These are phyloP conservation scores for Mugil cephalus DNA, from an alignment of 2,113 vertebrate species.

Conservation along the genomic window DNA sequence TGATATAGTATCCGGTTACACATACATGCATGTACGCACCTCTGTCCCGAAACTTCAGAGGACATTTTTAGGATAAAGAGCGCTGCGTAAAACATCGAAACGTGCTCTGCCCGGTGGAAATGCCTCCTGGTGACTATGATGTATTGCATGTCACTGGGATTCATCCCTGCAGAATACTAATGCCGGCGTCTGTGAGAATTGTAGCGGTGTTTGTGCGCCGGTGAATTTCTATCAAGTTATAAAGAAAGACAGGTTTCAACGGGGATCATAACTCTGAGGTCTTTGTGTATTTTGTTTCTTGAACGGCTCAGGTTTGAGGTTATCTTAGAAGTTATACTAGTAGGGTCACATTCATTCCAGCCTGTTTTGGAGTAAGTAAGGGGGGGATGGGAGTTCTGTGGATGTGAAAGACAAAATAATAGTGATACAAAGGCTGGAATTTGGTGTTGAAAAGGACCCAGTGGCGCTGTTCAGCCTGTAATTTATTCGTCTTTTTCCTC, in stretches of 20 bases:
- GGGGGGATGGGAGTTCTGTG: conserved; percentile 28
- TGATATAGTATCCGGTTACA: conserved; percentile 14
- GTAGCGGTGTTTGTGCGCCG: conserved; percentile 59
- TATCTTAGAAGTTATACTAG: conserved; percentile 33
- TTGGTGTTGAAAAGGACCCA: conserved; percentile 44
- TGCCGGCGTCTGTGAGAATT: conserved; percentile 75
- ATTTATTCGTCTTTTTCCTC: conserved; percentile 61
- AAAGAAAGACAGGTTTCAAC: conserved; percentile 31
- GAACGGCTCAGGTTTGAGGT: conserved; percentile 38
- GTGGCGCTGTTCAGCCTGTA: conserved; percentile 45
- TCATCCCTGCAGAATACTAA: conserved; percentile 81
- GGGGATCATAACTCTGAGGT: conserved; percentile 27
- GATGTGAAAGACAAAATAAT: conserved; percentile 53
- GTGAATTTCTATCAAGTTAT: conserved; percentile 64
- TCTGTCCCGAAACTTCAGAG: conserved; percentile 71
- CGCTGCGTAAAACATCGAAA: conserved; percentile 64
- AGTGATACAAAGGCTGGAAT: conserved; percentile 46
- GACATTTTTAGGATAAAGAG: conserved; percentile 73
- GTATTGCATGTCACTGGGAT: conserved; percentile 80
- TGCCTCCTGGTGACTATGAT: conserved; percentile 83
- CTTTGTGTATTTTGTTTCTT: conserved; percentile 45
- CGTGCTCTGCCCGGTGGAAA: conserved; percentile 67
- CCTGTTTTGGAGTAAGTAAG: conserved; percentile 47
- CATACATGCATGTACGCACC: conserved; percentile 22
- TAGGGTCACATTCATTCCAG: conserved; percentile 57